phyloP scores from a whole-genome alignment of 2,113 vertebrate species.

The Bujurquina vittata region DNA sequence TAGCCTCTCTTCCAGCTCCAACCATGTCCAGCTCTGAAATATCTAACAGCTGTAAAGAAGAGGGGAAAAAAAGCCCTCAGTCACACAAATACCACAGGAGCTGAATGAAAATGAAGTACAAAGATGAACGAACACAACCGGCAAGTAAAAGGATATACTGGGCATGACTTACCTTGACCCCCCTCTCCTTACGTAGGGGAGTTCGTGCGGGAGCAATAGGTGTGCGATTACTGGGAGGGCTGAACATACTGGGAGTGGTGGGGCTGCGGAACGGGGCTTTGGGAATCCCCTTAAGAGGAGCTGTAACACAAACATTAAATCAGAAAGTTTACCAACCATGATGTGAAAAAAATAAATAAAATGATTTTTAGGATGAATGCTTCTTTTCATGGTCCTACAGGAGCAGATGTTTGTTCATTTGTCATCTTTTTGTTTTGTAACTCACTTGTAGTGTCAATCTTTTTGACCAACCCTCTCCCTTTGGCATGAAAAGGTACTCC shows the following conservation, averaged over 20 bases:
- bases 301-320: constrained; percentile 67
- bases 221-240: constrained; percentile 91
- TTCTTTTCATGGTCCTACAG: no score
- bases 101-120: neutral
- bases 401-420: neutral
- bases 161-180: constrained; percentile 89
- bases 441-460: constrained; percentile 98
- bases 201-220: constrained; percentile 91
- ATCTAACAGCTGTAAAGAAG: constrained; percentile 85
- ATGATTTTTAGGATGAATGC: neutral
- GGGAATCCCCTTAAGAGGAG: constrained; percentile 96
- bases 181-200: constrained; percentile 92
- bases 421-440: neutral
- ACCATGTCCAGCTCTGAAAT: constrained; percentile 93
- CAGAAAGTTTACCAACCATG: neutral
- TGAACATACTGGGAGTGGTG: constrained; percentile 93
- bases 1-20: constrained; percentile 93
- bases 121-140: neutral
- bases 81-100: neutral
- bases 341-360: neutral
- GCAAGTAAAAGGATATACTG: neutral
- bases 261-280: constrained; percentile 96
- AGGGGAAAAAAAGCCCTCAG: rapidly evolving
- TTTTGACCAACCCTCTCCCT: constrained; percentile 96
- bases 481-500: constrained; percentile 98